Conservation (phyloP, 2,113 vertebrate species). For the Sialia sialis region DNA sequence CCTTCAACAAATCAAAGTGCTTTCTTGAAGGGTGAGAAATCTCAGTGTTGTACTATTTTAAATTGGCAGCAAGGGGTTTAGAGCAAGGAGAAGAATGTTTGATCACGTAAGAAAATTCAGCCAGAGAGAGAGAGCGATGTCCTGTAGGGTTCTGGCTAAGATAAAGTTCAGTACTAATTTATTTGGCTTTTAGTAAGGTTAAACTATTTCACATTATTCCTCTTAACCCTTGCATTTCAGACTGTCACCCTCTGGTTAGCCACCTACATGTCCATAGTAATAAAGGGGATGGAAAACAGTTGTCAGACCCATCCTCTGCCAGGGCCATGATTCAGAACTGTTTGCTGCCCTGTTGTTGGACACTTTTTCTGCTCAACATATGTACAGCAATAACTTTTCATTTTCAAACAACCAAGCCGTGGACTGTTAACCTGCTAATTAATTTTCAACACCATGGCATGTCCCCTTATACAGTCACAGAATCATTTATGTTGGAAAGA, state of each 20-base stretch:
- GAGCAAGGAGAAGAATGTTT: not conserved
- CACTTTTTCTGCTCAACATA: not conserved
- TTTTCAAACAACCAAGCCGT: not conserved
- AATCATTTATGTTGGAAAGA: not conserved
- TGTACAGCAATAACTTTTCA: not conserved
- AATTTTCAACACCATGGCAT: not conserved
- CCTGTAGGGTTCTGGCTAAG: not conserved
- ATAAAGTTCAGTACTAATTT: not conserved
- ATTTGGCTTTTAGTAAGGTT: not conserved
- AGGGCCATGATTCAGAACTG: not conserved
- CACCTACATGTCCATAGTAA: not conserved
- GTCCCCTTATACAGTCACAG: not conserved
- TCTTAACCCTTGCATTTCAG: not conserved
- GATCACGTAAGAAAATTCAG: not conserved
- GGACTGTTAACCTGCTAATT: not conserved
- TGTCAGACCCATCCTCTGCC: not conserved
- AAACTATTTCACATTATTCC: not conserved
- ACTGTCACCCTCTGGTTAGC: not conserved
- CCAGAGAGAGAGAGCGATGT: not conserved
- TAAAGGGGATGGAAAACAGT: not conserved
- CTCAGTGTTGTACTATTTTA: not conserved
- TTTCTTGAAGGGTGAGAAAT: constrained; percentile 30
- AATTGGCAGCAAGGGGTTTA: not conserved
- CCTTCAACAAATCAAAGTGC: constrained; percentile 10
- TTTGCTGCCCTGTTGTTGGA: not conserved